A percentile compares a stretch with the other conserved stretches of the same genome.
phyloP scores from a whole-genome alignment of 1,140 invertebrate genomes.

The Panonychus citri region DNA sequence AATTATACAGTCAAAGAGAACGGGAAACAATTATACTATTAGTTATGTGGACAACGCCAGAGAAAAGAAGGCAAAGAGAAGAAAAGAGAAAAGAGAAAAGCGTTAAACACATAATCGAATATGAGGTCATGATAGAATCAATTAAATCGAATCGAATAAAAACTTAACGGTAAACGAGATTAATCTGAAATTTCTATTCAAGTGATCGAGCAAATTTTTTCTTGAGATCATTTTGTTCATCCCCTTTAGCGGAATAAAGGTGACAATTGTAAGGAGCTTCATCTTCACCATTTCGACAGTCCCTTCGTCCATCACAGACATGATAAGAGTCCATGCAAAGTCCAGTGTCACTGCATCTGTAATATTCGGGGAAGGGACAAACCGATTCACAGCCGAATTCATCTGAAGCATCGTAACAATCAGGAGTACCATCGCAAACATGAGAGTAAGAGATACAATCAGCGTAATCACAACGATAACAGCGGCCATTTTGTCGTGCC shows the following conservation, averaged over 20 bases:
- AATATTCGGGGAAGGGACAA: not conserved
- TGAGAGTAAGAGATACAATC: not conserved
- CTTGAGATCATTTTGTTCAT: too few relatives aligned
- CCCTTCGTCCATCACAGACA: not conserved
- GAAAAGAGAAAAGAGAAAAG: too few relatives aligned
- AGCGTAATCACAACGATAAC: not conserved
- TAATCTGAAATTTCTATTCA: too few relatives aligned
- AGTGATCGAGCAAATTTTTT: too few relatives aligned
- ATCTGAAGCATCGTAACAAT: not conserved
- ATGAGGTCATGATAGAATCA: too few relatives aligned
- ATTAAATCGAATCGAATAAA: too few relatives aligned
- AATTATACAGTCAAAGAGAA: too few relatives aligned
- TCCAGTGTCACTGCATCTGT: not conserved
- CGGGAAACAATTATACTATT: too few relatives aligned
- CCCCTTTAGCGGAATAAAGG: not conserved
- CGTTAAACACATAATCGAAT: too few relatives aligned
- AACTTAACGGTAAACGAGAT: too few relatives aligned
- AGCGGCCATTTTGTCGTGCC: not conserved
- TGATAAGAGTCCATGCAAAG: not conserved
- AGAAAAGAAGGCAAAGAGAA: too few relatives aligned
- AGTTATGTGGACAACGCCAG: too few relatives aligned
- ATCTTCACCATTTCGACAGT: constrained; percentile 2
- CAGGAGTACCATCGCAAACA: not conserved
- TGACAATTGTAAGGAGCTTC: not conserved
- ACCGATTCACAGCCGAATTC: not conserved